Conservation (phyloP, 2,888 invertebrate species). For the Tholera decimalis region DNA sequence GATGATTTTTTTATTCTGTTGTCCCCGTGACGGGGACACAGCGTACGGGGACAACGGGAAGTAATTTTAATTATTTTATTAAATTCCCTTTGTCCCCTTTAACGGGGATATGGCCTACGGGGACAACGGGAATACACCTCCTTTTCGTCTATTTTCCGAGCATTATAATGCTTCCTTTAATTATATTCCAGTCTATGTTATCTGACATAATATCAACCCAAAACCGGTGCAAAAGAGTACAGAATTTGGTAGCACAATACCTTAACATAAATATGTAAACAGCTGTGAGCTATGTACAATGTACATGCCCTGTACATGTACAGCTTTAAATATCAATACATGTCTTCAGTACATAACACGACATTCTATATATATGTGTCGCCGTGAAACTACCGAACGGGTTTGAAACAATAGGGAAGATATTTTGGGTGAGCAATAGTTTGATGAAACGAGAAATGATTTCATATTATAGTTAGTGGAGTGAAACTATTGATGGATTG, state of each 20-base stretch:
- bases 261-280: conserved; percentile 1
- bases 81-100: no score
- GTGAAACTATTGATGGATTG: not conserved
- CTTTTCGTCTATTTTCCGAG: no score
- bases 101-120: no score
- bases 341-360: conserved; percentile 12
- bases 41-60: no score
- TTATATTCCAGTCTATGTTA: not conserved
- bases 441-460: no score
- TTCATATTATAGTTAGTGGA: not conserved
- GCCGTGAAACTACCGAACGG: conserved; percentile 15
- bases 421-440: not conserved
- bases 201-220: not conserved
- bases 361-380: conserved; percentile 8
- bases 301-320: no score
- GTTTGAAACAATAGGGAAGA: conserved; percentile 16
- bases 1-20: no score
- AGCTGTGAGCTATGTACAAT: not conserved
- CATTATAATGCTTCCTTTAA: not conserved
- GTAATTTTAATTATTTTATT: no score
- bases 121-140: no score
- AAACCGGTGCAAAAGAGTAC: conserved; percentile 16
- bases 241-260: not conserved
- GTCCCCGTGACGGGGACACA: no score
- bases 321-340: not conserved